A percentile compares a stretch with the other conserved stretches of the same genome.
Evolutionary conservation across 2,797 vertebrate genomes (phyloP).

Genomic region (Muraenolepis orangiensis): DNA sequence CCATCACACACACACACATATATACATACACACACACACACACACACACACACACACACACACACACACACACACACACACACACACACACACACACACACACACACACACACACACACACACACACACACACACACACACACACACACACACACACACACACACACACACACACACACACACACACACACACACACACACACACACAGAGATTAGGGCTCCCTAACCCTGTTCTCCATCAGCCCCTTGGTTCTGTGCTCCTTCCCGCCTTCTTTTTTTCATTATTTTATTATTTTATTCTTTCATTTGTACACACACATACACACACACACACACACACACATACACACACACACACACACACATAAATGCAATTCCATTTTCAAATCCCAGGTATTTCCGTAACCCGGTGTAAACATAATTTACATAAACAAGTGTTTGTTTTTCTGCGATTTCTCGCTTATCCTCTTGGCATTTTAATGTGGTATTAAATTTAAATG

Average conservation of each 20-base stretch:
- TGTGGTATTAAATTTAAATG: not conserved
- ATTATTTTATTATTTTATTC: not conserved
- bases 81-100: not conserved
- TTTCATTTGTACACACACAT: not conserved
- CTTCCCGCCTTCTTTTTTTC: not conserved
- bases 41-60: no score
- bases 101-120: not conserved
- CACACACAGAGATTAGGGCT: not conserved
- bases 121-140: no score
- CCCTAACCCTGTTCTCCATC: not conserved
- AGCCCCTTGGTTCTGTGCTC: not conserved
- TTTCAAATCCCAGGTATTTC: conserved; percentile 1
- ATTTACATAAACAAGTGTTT: not conserved
- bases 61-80: not conserved
- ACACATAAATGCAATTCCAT: not conserved
- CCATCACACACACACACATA: not conserved
- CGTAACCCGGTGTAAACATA: not conserved
- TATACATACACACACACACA: no score
- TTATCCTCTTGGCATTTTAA: not conserved
- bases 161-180: no score
- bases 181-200: no score
- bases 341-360: not conserved
- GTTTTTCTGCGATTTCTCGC: not conserved
- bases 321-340: not conserved
- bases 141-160: no score